Conservation (phyloP, 2,888 invertebrate species). For the Lasioglossum figueresi region DNA sequence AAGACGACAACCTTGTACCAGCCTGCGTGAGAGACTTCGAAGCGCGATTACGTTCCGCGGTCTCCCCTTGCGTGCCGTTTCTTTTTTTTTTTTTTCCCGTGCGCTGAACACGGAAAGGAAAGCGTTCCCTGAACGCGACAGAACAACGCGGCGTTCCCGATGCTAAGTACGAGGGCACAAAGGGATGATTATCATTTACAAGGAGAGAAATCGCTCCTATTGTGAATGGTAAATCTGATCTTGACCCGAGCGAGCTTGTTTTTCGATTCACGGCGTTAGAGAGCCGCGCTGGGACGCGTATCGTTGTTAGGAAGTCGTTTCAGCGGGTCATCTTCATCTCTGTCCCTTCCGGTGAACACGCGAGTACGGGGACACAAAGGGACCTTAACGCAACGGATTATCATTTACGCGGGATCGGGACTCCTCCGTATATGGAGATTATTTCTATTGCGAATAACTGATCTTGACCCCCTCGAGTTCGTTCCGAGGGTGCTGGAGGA, state of each 20-base stretch:
- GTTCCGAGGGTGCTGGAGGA: too few relatives aligned
- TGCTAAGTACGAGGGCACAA: slow-evolving; percentile 20
- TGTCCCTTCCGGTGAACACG: neutral
- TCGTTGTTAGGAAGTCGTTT: neutral
- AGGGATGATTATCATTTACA: slow-evolving; percentile 48
- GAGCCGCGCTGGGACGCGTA: neutral
- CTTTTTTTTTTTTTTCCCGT: slow-evolving; percentile 27
- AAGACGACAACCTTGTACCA: slow-evolving; percentile 68
- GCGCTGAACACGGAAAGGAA: slow-evolving; percentile 52
- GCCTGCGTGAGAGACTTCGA: slow-evolving; percentile 61
- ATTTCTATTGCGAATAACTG: slow-evolving; percentile 15
- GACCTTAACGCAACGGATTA: slow-evolving; percentile 36
- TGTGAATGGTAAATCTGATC: slow-evolving; percentile 25
- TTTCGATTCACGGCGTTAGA: neutral
- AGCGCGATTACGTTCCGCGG: slow-evolving; percentile 57
- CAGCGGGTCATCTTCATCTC: neutral
- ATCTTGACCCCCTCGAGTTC: slow-evolving; percentile 10
- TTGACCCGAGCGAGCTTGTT: neutral
- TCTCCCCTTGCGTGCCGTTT: slow-evolving; percentile 58
- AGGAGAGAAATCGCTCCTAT: slow-evolving; percentile 1
- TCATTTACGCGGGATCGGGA: neutral
- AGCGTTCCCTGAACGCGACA: slow-evolving; percentile 49
- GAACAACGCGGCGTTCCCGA: slow-evolving; percentile 34
- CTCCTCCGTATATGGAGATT: neutral
- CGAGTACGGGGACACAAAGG: slow-evolving; percentile 22